Evolutionary conservation across 2,888 invertebrate species (phyloP).

Genomic region (Machimus atricapillus): DNA sequence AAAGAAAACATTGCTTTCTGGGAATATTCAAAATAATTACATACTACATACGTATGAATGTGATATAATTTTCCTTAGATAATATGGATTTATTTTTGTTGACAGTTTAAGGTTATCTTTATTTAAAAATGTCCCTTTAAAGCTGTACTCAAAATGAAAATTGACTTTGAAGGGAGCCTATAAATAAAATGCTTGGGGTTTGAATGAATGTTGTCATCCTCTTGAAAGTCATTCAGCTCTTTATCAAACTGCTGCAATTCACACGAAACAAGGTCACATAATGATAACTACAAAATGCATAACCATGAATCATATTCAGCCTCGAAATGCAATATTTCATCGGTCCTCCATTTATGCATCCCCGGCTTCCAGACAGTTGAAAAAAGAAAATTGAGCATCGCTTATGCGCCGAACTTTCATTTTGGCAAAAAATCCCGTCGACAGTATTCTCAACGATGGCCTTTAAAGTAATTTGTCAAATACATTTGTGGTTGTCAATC

Average conservation of each 20-base stretch:
- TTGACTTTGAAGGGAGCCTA: background rate
- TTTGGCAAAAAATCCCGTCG: constrained; percentile 13
- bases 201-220: background rate
- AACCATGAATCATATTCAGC: constrained; percentile 50
- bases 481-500: constrained; percentile 52
- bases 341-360: constrained; percentile 38
- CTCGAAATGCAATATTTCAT: constrained; percentile 50
- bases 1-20: background rate
- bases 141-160: background rate
- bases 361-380: background rate
- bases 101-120: background rate
- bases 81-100: background rate
- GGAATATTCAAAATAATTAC: background rate
- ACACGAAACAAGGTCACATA: constrained; percentile 42
- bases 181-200: background rate
- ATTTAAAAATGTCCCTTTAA: background rate
- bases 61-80: no score
- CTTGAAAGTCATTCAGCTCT: constrained; percentile 1
- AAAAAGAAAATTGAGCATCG: constrained; percentile 10
- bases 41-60: no score
- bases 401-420: constrained; percentile 13
- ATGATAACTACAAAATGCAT: constrained; percentile 51
- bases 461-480: constrained; percentile 51
- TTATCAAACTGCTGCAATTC: constrained; percentile 7
- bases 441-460: constrained; percentile 45